Conservation (phyloP, 2,113 vertebrate species). For the Cryptomyrus ogoouensis region DNA sequence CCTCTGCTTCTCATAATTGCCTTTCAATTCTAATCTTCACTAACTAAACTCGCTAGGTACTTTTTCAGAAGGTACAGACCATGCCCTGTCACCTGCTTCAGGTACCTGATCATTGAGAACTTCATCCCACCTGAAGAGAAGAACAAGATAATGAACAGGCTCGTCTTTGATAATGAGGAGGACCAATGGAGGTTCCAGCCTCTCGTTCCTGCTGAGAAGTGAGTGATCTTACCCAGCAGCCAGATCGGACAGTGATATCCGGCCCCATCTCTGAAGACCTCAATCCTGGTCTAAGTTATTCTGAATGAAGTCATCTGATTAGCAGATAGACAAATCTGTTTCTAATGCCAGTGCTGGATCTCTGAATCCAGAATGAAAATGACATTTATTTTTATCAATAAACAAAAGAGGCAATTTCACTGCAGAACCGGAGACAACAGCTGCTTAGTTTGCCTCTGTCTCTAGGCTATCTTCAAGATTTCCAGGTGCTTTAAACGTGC, state of each 20-base stretch:
- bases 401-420: not conserved
- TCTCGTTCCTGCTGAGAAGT: slow-evolving; percentile 77
- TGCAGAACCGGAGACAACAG: not conserved
- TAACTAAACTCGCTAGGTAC: not conserved
- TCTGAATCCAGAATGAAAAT: not conserved
- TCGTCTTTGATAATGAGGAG: slow-evolving; percentile 85
- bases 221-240: slow-evolving; percentile 32
- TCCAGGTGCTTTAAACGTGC: not conserved
- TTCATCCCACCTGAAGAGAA: slow-evolving; percentile 97
- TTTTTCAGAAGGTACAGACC: not conserved
- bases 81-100: slow-evolving; percentile 40
- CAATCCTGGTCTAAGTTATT: not conserved
- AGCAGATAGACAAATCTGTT: not conserved
- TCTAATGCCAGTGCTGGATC: not conserved
- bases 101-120: slow-evolving; percentile 97
- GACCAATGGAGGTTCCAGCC: slow-evolving; percentile 97
- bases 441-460: not conserved
- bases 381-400: not conserved
- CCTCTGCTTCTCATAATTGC: not conserved
- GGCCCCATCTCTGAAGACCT: not conserved
- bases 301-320: not conserved
- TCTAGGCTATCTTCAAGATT: not conserved
- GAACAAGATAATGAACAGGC: slow-evolving; percentile 97
- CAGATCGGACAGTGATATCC: not conserved
- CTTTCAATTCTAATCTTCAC: not conserved